Evolutionary conservation across 2,888 invertebrate genomes (phyloP), one percentile per base, ranked within the genome.

Genomic region (Linyphia triangularis): DNA sequence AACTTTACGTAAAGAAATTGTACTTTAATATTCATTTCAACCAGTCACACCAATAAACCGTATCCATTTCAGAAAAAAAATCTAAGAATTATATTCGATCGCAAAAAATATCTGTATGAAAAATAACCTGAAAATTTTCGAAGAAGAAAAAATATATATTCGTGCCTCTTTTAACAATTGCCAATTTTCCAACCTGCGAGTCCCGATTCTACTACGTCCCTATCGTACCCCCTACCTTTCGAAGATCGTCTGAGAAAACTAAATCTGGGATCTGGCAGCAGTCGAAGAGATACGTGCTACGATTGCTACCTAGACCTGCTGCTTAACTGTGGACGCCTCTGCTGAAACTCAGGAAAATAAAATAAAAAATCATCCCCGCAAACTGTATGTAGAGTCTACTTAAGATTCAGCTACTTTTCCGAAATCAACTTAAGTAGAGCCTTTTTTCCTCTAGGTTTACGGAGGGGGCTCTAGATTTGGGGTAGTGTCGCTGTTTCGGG

Each of bases 81-180:
- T 28, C 16, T 0, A 9, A 37, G 40, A 77, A 77, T 77, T 77
- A 77, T 37, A 40, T 37, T 63, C 33, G 24, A 40, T 24, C 63
- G 0, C 7, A 63, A 77, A 63, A 16, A 37, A 33, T 40, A 70
- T 43, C 26, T 16, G 37, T 28, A 28, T 28, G 40, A 70, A 51
- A 70, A 70, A 70, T 43, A 70, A 70, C 28, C 22, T 26, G 70
- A 26, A 7, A n/a, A 26, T 19, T 24, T 24, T 19, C 10, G 16
- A 13, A 37, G 33, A 75, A 75, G 59, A 57, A 13, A 75, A 26
- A n/a, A 59, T n/a, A 28, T 57, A 65, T 63, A 73, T 72, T 16
- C 83, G 83, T 83, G 83, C 83, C 65, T 73, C 63, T 63, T 63
- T 73, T 83, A 73, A 72, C 83, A 83, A 83, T 83, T 43, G 73